Base-by-base conservation (phyloP, 2,888 invertebrate genomes). In the Yponomeuta evonymella region DNA sequence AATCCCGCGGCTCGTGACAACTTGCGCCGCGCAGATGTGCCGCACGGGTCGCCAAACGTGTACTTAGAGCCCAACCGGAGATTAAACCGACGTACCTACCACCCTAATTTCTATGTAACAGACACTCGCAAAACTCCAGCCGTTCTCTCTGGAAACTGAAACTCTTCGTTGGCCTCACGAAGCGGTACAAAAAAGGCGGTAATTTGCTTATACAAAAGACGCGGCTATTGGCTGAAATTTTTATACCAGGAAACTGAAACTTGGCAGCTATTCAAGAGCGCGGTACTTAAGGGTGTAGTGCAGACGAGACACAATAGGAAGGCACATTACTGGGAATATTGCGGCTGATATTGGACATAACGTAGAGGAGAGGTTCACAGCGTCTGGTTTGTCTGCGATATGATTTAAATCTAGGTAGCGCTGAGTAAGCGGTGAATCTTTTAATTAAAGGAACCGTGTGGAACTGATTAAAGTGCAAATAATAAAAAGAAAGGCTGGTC, bases 271-370 rank as follows among this genome's bases (percentile, higher is more conserved):
- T 70, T 72, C 73, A 73, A 71, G 15, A 36, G 64, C 29, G 63
- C 63, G 51, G 43, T 23, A 33, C 70, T 51, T 68, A 68, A 68
- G 48, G 68, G 68, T 11, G 51, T 58, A 1, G 51, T 58, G 51
- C 48, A 36, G 67, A 75, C 73, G 76, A 75, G 74, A 74, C 77
- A 77, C 76, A 77, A 78, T 76, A 78, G 73, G 74, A 72, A 75
- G 75, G 74, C 76, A 77, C 76, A 77, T 78, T 75, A 74, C 72
- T 58, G 72, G 70, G 74, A 76, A 75, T 78, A 79, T 77, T 75
- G 78, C 75, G 72, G 15, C 75, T 77, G 78, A 79, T 81, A 79
- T 74, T 77, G 78, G 76, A 75, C 75, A 76, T 79, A 78, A 80
- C 48, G 23, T 67, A 65, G 30, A 30, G 33, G 33, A 12, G 76